phyloP scores from a whole-genome alignment of 2,113 vertebrate genomes.

The Cebidichthys violaceus region DNA sequence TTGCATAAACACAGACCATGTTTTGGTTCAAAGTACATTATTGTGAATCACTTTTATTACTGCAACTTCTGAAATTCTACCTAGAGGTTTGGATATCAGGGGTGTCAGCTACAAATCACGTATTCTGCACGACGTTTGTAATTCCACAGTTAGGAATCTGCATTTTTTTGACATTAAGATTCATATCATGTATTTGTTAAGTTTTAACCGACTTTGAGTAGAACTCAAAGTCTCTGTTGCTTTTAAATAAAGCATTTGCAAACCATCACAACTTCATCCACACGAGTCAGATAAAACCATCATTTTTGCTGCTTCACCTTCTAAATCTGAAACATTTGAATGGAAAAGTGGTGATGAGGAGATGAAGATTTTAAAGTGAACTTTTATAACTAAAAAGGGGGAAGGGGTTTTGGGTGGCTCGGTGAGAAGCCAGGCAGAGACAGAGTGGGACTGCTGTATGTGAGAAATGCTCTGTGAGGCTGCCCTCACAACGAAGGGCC shows the following conservation, averaged over 20 bases:
- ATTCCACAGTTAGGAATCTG: background rate
- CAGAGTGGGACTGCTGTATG: constrained; percentile 67
- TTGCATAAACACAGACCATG: background rate
- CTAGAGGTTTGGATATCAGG: background rate
- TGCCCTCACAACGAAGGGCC: constrained; percentile 49
- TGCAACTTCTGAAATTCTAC: background rate
- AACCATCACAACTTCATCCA: background rate
- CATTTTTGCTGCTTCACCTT: background rate
- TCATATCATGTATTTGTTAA: background rate
- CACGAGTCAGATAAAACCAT: background rate
- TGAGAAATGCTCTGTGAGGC: constrained; percentile 66
- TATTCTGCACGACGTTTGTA: background rate
- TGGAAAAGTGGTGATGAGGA: background rate
- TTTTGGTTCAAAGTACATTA: background rate
- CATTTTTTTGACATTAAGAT: background rate
- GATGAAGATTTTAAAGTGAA: background rate
- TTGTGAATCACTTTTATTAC: background rate
- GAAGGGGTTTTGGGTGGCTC: constrained; percentile 13
- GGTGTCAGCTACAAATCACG: background rate
- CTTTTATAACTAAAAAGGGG: background rate
- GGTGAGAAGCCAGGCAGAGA: constrained; percentile 31
- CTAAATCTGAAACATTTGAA: background rate
- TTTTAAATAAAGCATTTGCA: background rate
- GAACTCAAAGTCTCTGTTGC: background rate
- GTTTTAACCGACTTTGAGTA: background rate